phyloP scores from a whole-genome alignment of 2,113 vertebrate genomes.

The Larimichthys polyactis region DNA sequence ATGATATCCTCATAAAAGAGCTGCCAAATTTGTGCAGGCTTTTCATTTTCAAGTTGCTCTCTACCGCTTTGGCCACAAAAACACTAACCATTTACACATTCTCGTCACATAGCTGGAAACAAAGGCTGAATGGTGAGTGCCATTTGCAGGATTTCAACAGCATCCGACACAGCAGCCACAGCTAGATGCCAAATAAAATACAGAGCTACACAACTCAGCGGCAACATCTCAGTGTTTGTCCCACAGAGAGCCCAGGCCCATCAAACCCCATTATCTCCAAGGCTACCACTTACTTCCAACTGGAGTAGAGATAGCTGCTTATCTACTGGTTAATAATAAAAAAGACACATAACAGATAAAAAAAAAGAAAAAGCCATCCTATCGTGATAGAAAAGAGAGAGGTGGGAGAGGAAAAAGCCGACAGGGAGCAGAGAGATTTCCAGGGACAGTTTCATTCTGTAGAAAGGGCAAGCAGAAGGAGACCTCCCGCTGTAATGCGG shows the following conservation, averaged over 20 bases:
- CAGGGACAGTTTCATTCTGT: slow-evolving; percentile 81
- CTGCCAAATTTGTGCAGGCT: slow-evolving; percentile 8
- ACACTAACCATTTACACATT: slow-evolving; percentile 30
- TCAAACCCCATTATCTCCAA: slow-evolving; percentile 79
- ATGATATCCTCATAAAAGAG: slow-evolving; percentile 24
- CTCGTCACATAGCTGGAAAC: slow-evolving; percentile 45
- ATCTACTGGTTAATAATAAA: slow-evolving; percentile 81
- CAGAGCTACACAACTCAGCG: slow-evolving; percentile 50
- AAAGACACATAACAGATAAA: slow-evolving; percentile 78
- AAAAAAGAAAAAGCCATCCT: slow-evolving; percentile 59
- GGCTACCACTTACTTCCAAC: slow-evolving; percentile 78
- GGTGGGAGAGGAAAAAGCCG: slow-evolving; percentile 38
- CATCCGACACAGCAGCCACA: slow-evolving; percentile 31
- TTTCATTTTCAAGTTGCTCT: slow-evolving; percentile 35
- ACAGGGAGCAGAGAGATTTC: slow-evolving; percentile 75
- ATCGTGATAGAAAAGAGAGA: slow-evolving; percentile 69
- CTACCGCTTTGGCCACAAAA: slow-evolving; percentile 1
- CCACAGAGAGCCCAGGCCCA: slow-evolving; percentile 68
- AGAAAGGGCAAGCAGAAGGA: slow-evolving; percentile 81
- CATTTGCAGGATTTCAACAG: slow-evolving; percentile 54
- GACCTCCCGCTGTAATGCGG: slow-evolving; percentile 81
- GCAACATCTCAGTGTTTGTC: slow-evolving; percentile 68
- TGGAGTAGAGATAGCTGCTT: slow-evolving; percentile 79
- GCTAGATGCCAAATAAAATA: slow-evolving; percentile 65
- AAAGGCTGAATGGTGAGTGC: slow-evolving; percentile 41